Evolutionary conservation across 2,888 invertebrate species (phyloP).

Genomic region (Amphiduros pacificus): DNA sequence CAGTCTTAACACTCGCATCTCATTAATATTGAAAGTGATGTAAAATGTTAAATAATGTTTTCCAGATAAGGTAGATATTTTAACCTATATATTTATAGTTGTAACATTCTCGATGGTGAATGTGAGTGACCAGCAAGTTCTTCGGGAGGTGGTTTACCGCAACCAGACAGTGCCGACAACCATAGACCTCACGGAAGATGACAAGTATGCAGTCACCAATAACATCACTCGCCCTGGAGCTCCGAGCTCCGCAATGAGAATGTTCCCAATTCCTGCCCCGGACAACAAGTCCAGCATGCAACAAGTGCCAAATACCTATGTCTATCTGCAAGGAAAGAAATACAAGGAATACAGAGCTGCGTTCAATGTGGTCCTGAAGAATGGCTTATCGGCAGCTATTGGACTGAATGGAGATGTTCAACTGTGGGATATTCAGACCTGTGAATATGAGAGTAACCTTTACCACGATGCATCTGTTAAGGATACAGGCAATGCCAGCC

Average conservation of each 20-base stretch:
- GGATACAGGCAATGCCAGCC: conserved; percentile 21
- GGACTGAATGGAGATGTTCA: conserved; percentile 29
- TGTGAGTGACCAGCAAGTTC: conserved; percentile 8
- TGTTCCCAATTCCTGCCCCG: conserved; percentile 7
- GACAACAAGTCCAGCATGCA: neutral
- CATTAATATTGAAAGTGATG: too few relatives aligned
- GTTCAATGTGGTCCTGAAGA: conserved; percentile 17
- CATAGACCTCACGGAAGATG: conserved; percentile 21
- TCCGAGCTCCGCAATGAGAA: neutral
- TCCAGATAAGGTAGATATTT: too few relatives aligned
- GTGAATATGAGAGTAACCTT: conserved; percentile 29
- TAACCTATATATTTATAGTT: conserved; percentile 9
- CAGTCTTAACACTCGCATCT: too few relatives aligned
- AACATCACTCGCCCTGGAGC: neutral
- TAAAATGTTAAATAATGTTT: too few relatives aligned
- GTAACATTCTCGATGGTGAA: conserved; percentile 9
- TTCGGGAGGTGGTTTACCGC: conserved; percentile 4
- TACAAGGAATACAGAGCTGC: conserved; percentile 22
- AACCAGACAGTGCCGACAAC: conserved; percentile 7
- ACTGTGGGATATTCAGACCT: conserved; percentile 25
- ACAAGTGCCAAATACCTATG: neutral
- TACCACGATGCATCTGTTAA: conserved; percentile 22
- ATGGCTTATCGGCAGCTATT: conserved; percentile 17
- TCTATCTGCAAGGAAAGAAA: conserved; percentile 19
- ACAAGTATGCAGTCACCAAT: conserved; percentile 12